Base-by-base conservation (phyloP, 2,888 invertebrate genomes). In the Choristoneura rosaceana region DNA sequence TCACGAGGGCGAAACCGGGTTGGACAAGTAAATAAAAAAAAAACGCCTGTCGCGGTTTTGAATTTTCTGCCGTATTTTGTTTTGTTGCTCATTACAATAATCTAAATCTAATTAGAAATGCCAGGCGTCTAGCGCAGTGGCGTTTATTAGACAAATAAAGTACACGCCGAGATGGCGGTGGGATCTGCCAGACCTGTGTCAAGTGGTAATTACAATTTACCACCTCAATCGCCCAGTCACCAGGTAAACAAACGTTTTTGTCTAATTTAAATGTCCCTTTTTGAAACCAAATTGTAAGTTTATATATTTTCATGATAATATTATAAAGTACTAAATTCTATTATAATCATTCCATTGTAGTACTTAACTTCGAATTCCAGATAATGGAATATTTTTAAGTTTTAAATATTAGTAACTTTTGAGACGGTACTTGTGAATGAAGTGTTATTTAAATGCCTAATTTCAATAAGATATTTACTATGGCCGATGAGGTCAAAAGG, bases 171-270 rank as follows among this genome's bases (percentile, higher is more conserved):
- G 34, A 67, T 64, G 68, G 74, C 71, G 60, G 33, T 41, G 7
- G 62, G 50, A 55, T 52, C 76, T 76, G 86, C 84, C 85, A 82
- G 83, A 83, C 87, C 86, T 85, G 77, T 80, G 82, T 87, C 87
- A 86, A 80, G 77, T 70, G 73, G 83, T 87, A 88, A 88, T 87
- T 85, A 84, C 84, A 80, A 87, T 87, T 87, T 83, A 87, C 84
- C 84, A 83, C 82, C 82, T 81, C 80, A 76, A 81, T 82, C 81
- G 81, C 80, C 81, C 82, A 63, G 59, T 17, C 63, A 12, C 38
- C 68, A 73, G 64, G 65, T 71, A 69, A 66, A 70, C 70, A 62
- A 50, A 70, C 66, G 43, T 64, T 68, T 66, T 64, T 41, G 68
- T 69, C 68, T 55, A 69, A 69, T 60, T 73, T 69, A 52, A 64